These are phyloP conservation scores for Tyto alba DNA, from an alignment of 2,113 vertebrate genomes.

Conservation along the genomic window DNA sequence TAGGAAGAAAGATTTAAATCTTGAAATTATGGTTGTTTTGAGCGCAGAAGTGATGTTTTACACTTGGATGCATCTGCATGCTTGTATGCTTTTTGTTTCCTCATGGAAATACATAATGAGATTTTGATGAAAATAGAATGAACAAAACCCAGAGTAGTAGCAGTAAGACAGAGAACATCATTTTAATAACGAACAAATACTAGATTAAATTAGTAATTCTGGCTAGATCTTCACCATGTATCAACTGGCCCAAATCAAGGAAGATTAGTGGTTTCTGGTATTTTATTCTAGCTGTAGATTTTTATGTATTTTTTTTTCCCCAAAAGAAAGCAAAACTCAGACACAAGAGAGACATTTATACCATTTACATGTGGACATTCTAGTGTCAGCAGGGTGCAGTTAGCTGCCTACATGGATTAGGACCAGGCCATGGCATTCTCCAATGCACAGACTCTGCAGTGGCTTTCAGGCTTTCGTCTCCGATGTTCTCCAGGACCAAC, in stretches of 20 bases:
- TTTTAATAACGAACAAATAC: neutral
- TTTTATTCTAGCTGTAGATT: neutral
- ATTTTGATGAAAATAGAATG: neutral
- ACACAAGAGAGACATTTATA: neutral
- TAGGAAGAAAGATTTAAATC: neutral
- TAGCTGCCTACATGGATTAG: neutral
- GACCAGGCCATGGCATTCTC: neutral
- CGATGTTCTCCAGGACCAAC: neutral
- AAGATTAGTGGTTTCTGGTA: neutral
- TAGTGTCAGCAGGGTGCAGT: neutral
- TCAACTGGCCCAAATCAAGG: neutral
- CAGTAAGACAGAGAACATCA: neutral
- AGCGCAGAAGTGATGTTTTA: neutral
- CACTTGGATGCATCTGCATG: neutral
- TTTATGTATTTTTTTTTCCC: neutral
- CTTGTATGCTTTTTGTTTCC: neutral
- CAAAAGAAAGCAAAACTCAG: neutral
- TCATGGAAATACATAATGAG: neutral
- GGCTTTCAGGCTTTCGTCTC: neutral
- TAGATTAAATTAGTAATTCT: neutral
- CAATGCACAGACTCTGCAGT: neutral
- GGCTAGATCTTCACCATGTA: neutral
- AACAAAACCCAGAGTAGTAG: neutral
- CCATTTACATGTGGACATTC: neutral
- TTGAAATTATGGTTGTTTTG: neutral